Conservation (phyloP, 2,888 invertebrate genomes). For the Macaria liturata region DNA sequence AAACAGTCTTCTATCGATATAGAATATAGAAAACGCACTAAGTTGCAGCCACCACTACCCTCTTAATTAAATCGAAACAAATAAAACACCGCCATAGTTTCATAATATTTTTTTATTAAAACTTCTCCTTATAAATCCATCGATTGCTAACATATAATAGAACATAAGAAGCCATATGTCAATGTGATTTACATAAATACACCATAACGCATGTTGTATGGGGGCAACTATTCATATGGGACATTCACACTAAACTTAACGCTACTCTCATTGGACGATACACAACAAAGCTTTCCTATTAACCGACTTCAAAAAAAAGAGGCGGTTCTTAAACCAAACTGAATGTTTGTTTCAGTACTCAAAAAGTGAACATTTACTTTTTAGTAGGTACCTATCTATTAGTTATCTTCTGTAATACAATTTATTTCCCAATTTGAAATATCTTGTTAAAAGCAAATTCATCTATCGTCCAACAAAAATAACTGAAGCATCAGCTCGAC, state of each 20-base stretch:
- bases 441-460: too few relatives aligned
- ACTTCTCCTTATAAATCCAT: slow-evolving; percentile 82
- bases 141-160: slow-evolving; percentile 80
- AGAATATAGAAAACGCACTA: too few relatives aligned
- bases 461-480: too few relatives aligned
- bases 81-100: slow-evolving; percentile 58
- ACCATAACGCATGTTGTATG: slow-evolving; percentile 16
- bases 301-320: background rate
- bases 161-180: slow-evolving; percentile 77
- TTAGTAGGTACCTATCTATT: too few relatives aligned
- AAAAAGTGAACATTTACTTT: too few relatives aligned
- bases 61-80: slow-evolving; percentile 31
- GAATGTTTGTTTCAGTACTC: too few relatives aligned
- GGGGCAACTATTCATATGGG: slow-evolving; percentile 1
- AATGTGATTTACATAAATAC: slow-evolving; percentile 55
- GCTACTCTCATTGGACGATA: slow-evolving; percentile 19
- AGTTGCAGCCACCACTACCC: too few relatives aligned
- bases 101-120: slow-evolving; percentile 78
- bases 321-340: too few relatives aligned
- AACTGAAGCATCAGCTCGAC: too few relatives aligned
- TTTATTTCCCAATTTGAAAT: too few relatives aligned
- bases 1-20: too few relatives aligned
- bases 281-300: background rate
- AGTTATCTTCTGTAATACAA: too few relatives aligned
- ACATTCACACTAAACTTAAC: slow-evolving; percentile 15